Evolutionary conservation across 2,888 invertebrate species (phyloP), one percentile per base, ranked within the genome.

Genomic region (Lycocerus yunnanus): DNA sequence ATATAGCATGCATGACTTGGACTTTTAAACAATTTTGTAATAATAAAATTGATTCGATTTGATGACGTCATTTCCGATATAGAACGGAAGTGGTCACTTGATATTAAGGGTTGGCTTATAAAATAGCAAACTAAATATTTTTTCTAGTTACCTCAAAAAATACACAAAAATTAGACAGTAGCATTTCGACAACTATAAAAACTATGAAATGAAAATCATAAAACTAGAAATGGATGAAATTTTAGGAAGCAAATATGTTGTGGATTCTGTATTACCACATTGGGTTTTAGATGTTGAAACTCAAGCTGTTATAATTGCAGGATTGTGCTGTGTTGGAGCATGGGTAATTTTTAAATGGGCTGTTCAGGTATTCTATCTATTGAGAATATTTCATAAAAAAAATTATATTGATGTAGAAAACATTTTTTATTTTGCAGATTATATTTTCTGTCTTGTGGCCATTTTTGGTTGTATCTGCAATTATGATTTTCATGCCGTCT

Each of bases 321-420:
- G 81, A 11, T 74, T 80, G 13, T 81, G 78, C 16, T 81, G 79
- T 61, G 78, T 82, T 5, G 82, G 82, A 3, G 80, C 78, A 9
- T 82, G 81, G 81, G 78, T 81, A 4, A 69, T 82, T 15, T 66
- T 81, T 27, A 76, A 78, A 14, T 80, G 80, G 80, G 16, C 80
- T 24, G 14, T 80, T 15, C 78, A 81, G 78, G 82, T 82, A 77
- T 59, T 58, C 58, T 63, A 13, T 10, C n/a, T 14, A 4, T 15
- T 15, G 15, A 66, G 13, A 60, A 68, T 68, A 16, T 61, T 13
- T 24, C 59, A 60, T 18, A 43, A 43, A 43, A 43, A 43, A 43
- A n/a, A 63, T 13, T 13, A 63, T 18, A 63, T 18, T 20, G 18
- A 15, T 63, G 9, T 20, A 63, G 61, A 63, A 63, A 63, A 16